Base-by-base conservation (phyloP, 2,113 vertebrate species). In the Phylloscopus whistleri region DNA sequence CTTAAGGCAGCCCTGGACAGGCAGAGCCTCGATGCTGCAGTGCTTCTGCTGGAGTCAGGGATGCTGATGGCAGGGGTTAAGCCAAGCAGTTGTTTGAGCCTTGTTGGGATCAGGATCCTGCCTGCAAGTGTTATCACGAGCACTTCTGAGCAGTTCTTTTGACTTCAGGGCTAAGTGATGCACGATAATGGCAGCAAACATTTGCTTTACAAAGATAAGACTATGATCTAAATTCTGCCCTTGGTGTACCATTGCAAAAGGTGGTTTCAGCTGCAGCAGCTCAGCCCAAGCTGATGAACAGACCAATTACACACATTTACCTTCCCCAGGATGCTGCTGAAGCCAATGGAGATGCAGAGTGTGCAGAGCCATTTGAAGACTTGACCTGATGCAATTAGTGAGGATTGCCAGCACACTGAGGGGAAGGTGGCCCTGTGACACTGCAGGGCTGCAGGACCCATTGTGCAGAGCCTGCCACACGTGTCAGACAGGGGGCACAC, bases 171-270 rank as follows among this genome's bases (percentile, higher is more conserved):
- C 48, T 78, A 92, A 64, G 48, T 24, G 83, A 77, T 67, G 53
- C 85, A 35, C 0, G 21, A 88, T 72, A 92, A 93, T 11, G 31
- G 76, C 90, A 89, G 41, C 31, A 51, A 93, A 69, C 69, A 5
- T 81, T 96, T 81, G 69, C 86, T 86, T 81, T 51, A 39, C 53
- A 8, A 53, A 89, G 94, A 76, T 75, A 94, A 96, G 66, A 6
- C 66, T 4, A 0, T 0, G 21, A 72, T 93, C 83, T 87, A 15
- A 89, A 87, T 66, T 76, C 88, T 75, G 2, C 19, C 89, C 80
- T 82, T 20, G 26, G 43, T 43, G 52, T 18, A 22, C n/a, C 11
- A 0, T 10, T 53, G 43, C 10, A n/a, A 77, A 26, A 4, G 48
- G 16, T 16, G 55, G 16, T 16, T 77, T 33, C 2, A 53, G 74